Evolutionary conservation across 2,113 vertebrate species (phyloP).

Genomic region (Lipophrys pholis): DNA sequence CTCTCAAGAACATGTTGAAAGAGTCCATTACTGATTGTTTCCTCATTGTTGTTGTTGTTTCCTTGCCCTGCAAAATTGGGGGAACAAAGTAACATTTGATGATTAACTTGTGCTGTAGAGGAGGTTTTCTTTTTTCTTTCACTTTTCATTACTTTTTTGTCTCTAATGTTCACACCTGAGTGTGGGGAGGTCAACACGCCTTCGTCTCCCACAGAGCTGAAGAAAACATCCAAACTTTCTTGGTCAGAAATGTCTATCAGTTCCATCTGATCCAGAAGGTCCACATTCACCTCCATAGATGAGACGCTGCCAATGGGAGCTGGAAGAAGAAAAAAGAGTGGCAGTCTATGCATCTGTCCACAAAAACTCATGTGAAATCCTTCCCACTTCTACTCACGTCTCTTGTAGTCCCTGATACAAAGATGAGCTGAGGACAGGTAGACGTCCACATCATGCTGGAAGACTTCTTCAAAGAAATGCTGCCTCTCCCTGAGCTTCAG

Average conservation of each 20-base stretch:
- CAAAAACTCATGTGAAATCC: not conserved
- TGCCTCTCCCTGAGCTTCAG: constrained; percentile 91
- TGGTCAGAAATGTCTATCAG: constrained; percentile 92
- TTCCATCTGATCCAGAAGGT: constrained; percentile 95
- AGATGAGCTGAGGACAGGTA: constrained; percentile 93
- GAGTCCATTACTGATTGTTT: constrained; percentile 80
- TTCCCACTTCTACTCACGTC: constrained; percentile 84
- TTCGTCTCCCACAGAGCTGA: constrained; percentile 88
- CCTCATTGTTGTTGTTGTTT: constrained; percentile 65
- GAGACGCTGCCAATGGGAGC: constrained; percentile 93
- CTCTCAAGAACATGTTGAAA: constrained; percentile 78
- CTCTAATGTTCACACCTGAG: too few species aligned
- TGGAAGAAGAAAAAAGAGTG: constrained; percentile 24
- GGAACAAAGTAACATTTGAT: not conserved
- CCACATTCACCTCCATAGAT: constrained; percentile 98
- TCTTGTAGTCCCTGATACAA: constrained; percentile 89
- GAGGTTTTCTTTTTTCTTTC: too few species aligned
- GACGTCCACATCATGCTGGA: constrained; percentile 94
- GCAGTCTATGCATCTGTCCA: not conserved
- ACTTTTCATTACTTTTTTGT: too few species aligned
- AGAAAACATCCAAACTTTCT: constrained; percentile 92
- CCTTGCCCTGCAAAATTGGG: constrained; percentile 29
- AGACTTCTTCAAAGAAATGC: constrained; percentile 96
- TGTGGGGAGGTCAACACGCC: constrained; percentile 68
- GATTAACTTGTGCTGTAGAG: too few species aligned